A percentile compares a stretch with the other conserved stretches of the same genome.
Evolutionary conservation across 2,888 invertebrate species (phyloP).

Genomic region (Oscheius sp.): DNA sequence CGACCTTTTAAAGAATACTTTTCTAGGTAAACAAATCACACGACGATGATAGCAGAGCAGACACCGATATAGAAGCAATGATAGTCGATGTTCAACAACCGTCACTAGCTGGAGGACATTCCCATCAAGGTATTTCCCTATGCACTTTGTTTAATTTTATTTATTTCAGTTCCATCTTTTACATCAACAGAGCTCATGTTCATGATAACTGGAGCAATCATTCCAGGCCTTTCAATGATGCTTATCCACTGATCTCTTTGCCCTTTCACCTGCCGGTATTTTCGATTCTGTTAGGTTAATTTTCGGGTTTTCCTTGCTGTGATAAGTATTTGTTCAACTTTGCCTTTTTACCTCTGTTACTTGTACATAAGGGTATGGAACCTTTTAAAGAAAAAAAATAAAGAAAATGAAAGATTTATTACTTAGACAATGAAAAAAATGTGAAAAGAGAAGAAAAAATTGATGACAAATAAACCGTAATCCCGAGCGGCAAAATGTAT

Average conservation of each 20-base stretch:
- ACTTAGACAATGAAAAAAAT: conserved; percentile 18
- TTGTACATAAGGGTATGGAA: conserved; percentile 17
- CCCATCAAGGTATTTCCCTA: conserved; percentile 30
- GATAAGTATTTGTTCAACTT: background rate
- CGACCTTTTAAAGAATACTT: background rate
- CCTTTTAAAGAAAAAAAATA: background rate
- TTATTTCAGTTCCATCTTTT: conserved; percentile 77
- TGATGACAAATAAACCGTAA: conserved; percentile 36
- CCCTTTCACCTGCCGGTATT: conserved; percentile 7
- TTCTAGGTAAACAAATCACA: background rate
- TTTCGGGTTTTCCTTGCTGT: conserved; percentile 11
- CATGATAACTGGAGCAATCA: conserved; percentile 86
- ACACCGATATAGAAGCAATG: conserved; percentile 20
- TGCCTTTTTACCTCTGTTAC: background rate
- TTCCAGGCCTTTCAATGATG: conserved; percentile 78
- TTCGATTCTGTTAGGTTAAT: background rate
- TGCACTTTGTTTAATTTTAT: conserved; percentile 1
- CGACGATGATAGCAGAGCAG: conserved; percentile 16
- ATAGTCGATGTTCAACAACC: conserved; percentile 40
- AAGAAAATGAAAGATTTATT: conserved; percentile 23
- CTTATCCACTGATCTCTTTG: conserved; percentile 19
- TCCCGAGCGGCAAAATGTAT: conserved; percentile 30
- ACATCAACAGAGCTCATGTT: conserved; percentile 84
- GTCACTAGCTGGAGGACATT: conserved; percentile 40
- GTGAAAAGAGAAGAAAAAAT: background rate